phyloP scores from a whole-genome alignment of 2,888 invertebrate genomes.

The Xestia xanthographa region DNA sequence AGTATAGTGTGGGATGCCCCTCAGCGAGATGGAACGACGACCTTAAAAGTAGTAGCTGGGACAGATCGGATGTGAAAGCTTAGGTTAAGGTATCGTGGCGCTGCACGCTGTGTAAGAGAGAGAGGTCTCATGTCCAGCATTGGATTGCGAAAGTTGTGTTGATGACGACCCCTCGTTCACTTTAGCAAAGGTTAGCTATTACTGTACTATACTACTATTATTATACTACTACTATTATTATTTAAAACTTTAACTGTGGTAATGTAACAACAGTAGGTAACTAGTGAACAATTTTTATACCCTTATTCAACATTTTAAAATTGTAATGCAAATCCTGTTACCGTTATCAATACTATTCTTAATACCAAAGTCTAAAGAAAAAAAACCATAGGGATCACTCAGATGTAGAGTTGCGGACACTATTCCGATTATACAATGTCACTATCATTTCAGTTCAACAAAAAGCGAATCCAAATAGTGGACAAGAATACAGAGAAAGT shows the following conservation, averaged over 20 bases:
- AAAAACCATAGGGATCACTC: neutral
- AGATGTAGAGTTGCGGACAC: neutral
- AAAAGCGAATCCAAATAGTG: constrained; percentile 67
- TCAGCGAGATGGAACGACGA: neutral
- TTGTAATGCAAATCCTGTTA: neutral
- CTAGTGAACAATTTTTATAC: neutral
- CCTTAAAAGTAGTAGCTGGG: neutral
- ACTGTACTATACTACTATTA: too few relatives aligned
- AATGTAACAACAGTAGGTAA: neutral
- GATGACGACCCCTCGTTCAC: neutral
- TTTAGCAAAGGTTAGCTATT: neutral
- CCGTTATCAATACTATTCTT: neutral
- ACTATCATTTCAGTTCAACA: constrained; percentile 74
- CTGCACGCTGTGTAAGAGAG: too few relatives aligned
- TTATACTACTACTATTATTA: too few relatives aligned
- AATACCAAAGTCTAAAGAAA: neutral
- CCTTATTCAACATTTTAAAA: neutral
- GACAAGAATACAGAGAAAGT: constrained; percentile 84
- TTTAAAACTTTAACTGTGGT: neutral
- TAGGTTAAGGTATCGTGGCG: neutral
- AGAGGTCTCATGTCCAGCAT: neutral
- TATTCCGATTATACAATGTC: neutral
- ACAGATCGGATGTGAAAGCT: neutral
- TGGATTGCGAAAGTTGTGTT: too few relatives aligned
- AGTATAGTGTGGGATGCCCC: neutral